Evolutionary conservation across 2,113 vertebrate species (phyloP).

Genomic region (Abramis brama): DNA sequence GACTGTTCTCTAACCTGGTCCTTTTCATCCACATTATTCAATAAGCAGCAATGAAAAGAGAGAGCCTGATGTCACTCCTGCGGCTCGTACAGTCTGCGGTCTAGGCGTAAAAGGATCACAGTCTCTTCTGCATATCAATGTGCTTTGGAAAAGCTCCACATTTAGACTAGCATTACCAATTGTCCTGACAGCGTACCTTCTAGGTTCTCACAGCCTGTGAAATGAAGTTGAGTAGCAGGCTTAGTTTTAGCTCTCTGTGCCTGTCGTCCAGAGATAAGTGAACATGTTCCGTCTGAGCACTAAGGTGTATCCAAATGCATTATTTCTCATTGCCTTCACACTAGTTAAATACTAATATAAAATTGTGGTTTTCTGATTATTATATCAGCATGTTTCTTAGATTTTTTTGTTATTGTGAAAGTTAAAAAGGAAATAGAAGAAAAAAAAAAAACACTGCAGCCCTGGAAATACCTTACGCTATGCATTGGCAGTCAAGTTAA

Average conservation of each 20-base stretch:
- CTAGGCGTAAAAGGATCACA: conserved; percentile 7
- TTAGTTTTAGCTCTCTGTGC: conserved; percentile 63
- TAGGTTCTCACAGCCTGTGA: conserved; percentile 58
- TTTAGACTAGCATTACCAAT: conserved; percentile 64
- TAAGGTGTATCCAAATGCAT: conserved; percentile 70
- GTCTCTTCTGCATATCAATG: conserved; percentile 32
- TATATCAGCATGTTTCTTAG: not conserved
- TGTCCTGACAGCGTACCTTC: conserved; percentile 58
- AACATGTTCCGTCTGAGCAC: conserved; percentile 67
- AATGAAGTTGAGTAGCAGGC: conserved; percentile 61
- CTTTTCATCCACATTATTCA: not conserved
- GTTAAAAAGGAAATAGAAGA: not conserved
- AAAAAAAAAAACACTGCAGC: not conserved
- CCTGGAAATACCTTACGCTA: not conserved
- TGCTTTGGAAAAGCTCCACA: conserved; percentile 40
- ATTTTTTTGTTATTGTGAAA: not conserved
- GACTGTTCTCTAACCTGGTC: not conserved
- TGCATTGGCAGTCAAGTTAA: not conserved
- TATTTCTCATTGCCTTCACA: conserved; percentile 70
- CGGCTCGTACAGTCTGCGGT: not conserved
- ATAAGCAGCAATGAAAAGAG: not conserved
- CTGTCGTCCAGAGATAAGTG: conserved; percentile 75
- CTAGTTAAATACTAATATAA: conserved; percentile 50
- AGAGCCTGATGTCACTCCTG: conserved; percentile 19
- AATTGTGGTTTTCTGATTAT: not conserved